Evolutionary conservation across 2,888 invertebrate species (phyloP), one percentile per base, ranked within the genome.

Genomic region (Sthenelais limicola): DNA sequence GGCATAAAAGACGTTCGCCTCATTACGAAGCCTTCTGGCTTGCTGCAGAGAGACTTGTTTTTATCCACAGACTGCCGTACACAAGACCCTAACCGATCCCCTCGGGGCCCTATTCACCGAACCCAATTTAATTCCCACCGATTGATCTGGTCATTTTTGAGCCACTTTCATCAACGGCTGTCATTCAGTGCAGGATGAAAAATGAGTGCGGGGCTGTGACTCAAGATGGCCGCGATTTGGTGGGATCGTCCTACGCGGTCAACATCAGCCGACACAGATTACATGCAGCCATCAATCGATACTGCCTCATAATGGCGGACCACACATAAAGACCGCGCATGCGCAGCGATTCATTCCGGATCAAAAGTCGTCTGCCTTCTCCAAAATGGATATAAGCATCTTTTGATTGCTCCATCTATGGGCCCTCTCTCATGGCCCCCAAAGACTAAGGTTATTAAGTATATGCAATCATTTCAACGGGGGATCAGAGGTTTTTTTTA

Each of bases 71-170:
- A 32, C 5, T n/a, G 56, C 33, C 32, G 56, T 56, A 56, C 32
- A 56, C 56, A 21, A 21, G 56, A 56, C 56, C 56, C 18, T 9
- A 21, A 18, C 21, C 18, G 30, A 28, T 56, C 32, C 56, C 56
- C 1, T 3, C 15, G 56, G 49, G 15, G 56, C 30, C 56, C 56
- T 18, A n/a, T 32, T 28, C 21, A 18, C 56, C 56, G 33, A 56
- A 28, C 56, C 56, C 56, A 56, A 56, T 56, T 56, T 56, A 56
- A 56, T 56, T 56, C 56, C 56, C 30, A 33, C 56, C 56, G 56
- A 56, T 56, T 56, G 56, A 56, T 56, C 56, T 30, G 56, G 30
- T 32, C 56, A 56, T 56, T 28, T 52, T 56, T 56, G 56, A 56
- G 56, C 15, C 56, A 56, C 56, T 56, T 56, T 56, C 56, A 56